Percentiles rank a stretch among this genome's conserved stretches.
Evolutionary conservation across 2,113 vertebrate species (phyloP).

Genomic region (Malurus melanocephalus): DNA sequence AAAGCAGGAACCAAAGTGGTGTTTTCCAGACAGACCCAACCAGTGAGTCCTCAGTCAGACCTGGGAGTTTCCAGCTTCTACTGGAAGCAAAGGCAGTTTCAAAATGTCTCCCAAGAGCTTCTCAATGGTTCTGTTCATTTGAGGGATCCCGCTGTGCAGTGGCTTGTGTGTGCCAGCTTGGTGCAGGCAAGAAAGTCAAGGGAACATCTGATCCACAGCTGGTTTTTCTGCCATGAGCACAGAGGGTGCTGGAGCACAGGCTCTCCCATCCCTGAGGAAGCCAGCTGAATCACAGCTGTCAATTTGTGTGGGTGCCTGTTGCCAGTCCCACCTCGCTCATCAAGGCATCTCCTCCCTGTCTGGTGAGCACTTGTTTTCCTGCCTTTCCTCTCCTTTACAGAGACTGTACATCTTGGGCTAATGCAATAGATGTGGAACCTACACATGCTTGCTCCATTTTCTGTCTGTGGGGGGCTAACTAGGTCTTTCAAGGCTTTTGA

Average conservation of each 20-base stretch:
- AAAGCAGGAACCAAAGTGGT: neutral
- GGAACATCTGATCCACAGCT: neutral
- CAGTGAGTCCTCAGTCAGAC: neutral
- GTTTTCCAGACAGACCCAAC: neutral
- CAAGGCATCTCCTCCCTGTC: neutral
- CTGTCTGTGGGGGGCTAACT: neutral
- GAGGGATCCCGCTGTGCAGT: neutral
- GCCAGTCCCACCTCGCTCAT: neutral
- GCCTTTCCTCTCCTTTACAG: neutral
- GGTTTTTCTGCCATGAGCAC: fast-evolving
- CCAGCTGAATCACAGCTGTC: neutral
- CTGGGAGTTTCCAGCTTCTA: neutral
- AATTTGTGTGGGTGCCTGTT: neutral
- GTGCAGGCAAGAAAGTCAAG: neutral
- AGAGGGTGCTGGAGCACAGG: neutral
- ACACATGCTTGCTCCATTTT: neutral
- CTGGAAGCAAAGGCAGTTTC: neutral
- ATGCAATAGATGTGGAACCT: neutral
- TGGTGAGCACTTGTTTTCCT: fast-evolving
- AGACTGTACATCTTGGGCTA: neutral
- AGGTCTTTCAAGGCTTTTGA: neutral
- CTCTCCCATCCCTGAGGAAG: neutral
- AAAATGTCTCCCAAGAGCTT: neutral
- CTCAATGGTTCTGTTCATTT: neutral
- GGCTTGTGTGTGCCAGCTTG: neutral